Base-by-base conservation (phyloP, 2,888 invertebrate species). In the Sphinx pinastri region DNA sequence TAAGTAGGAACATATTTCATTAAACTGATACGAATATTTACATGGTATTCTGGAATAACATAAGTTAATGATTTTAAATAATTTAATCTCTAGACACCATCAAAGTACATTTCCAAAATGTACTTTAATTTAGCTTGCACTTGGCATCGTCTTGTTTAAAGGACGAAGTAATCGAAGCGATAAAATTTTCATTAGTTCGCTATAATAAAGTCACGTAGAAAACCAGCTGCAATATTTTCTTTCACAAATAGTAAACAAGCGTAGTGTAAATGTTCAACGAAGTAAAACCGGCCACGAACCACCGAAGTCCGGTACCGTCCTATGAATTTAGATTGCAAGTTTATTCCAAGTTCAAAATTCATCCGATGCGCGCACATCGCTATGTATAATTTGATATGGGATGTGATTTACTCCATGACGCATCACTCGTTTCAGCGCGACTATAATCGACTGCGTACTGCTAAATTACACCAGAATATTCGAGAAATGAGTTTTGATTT, bases 251-350 rank as follows among this genome's bases (percentile, higher is more conserved):
- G 77, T 74, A 77, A 78, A 79, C 79, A 81, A 79, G 77, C 79
- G 77, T 76, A 81, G 79, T 79, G 77, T 71, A 81, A 83, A 80
- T 81, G 79, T 81, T 82, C 83, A 83, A 84, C 85, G 84, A 85
- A 83, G 82, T 83, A 81, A 83, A 79, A 78, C 80, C 79, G 74
- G 78, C 78, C 79, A 79, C 76, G 78, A 84, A 81, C 83, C 81
- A 76, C 77, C 75, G 72, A 71, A 72, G 78, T 79, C 76, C 79
- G 82, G 77, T 80, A 73, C 76, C 86, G 81, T 81, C 83, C 88
- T 84, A 91, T 92, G 91, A 92, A 92, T 92, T 91, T 91, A 92
- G 89, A 92, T 92, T 90, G 87, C 89, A 87, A 87, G 90, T 89
- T 92, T 90, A 91, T 89, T 86, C 85, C 86, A 85, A 87, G 84